Percentiles rank a stretch among this genome's conserved stretches.
Evolutionary conservation across 1,140 invertebrate genomes (phyloP).

Genomic region (Pogonomyrmex californicus): DNA sequence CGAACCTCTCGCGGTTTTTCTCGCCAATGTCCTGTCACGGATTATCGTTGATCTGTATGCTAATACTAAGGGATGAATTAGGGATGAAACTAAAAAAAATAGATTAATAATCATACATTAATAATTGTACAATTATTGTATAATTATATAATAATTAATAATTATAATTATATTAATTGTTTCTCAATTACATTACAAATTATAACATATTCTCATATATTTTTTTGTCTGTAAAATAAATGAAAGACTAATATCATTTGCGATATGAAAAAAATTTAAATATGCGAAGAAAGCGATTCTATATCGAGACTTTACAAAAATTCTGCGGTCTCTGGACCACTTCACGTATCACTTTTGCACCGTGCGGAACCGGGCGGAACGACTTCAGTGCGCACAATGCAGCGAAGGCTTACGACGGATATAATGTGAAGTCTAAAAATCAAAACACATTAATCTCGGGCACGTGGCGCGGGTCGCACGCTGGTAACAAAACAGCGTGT

Average conservation of each 20-base stretch:
- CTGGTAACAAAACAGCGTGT: conserved; percentile 78
- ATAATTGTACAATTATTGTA: too few relatives aligned
- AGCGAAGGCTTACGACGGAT: conserved; percentile 79
- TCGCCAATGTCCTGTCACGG: neutral
- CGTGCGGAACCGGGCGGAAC: conserved; percentile 70
- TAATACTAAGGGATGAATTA: neutral
- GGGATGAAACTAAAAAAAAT: neutral
- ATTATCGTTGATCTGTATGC: neutral
- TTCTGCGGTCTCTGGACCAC: conserved; percentile 58
- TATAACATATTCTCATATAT: neutral
- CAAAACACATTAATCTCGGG: conserved; percentile 87
- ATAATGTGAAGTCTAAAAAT: conserved; percentile 87
- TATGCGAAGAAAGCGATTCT: conserved; percentile 67
- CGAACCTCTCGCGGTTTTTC: conserved; percentile 6
- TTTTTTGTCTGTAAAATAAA: conserved; percentile 1
- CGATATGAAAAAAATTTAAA: conserved; percentile 1
- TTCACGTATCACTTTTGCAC: conserved; percentile 52
- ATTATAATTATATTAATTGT: neutral
- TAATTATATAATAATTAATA: too few relatives aligned
- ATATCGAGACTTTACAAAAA: conserved; percentile 18
- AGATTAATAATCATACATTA: neutral
- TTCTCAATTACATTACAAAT: neutral
- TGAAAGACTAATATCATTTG: neutral
- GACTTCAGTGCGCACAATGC: conserved; percentile 76
- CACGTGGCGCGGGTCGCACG: conserved; percentile 85